Base-by-base conservation (phyloP, 2,888 invertebrate genomes). In the Uropetala carovei region DNA sequence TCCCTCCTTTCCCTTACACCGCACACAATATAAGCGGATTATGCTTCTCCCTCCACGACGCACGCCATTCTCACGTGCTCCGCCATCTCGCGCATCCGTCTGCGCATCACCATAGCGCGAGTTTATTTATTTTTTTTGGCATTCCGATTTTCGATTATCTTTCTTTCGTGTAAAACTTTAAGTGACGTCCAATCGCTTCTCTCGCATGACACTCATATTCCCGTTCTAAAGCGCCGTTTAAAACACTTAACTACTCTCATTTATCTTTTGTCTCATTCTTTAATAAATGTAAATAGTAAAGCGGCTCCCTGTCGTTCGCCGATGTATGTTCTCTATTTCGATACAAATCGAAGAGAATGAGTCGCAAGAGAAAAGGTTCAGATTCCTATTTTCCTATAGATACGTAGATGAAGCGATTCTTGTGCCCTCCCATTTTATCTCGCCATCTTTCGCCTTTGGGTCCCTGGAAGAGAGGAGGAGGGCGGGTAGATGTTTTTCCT, bases 41-140 rank as follows among this genome's bases (percentile, higher is more conserved):
- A 27, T 13, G 22, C n/a, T 22, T 75, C 75, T 13, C 75, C 75
- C 75, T 75, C 22, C 22, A 10, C 75, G 8, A 75, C 75, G 75
- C 75, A 75, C 75, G 75, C 22, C 75, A 75, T 75, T 75, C 22
- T 75, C 75, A 75, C 75, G 75, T 75, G 75, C 75, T 22, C 22
- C 75, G 27, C 22, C 27, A 27, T 27, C 75, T 27, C 75, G 7
- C 75, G 22, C 2, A 75, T 27, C 2, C 75, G 75, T 22, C 68
- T 68, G 68, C 68, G n/a, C 75, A 75, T 75, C 75, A 13, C 13
- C 75, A 27, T 22, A 75, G 22, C 1, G 22, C 75, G 75, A 75
- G 75, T 75, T 75, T 75, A 75, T 75, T 43, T 27, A 27, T 75
- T 75, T 75, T n/a, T 75, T 75, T 75, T 75, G 75, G 27, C 27